Evolutionary conservation across 2,888 invertebrate genomes (phyloP), one percentile per base, ranked within the genome.

Genomic region (Eueremaeus valkanovi): DNA sequence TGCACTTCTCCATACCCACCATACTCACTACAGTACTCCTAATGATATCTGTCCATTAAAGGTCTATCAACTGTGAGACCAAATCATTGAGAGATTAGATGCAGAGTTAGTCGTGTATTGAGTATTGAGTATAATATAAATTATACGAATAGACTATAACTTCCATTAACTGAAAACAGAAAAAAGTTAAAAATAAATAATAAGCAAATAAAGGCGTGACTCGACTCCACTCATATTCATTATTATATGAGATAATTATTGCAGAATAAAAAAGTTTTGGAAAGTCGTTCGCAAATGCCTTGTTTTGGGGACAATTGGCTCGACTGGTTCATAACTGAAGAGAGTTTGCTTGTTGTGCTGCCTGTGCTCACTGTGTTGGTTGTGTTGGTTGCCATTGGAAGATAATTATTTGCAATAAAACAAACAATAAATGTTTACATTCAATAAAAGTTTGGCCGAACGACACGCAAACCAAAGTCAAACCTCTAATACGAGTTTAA

Each of bases 371-470:
- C 16, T n/a, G n/a, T n/a, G n/a, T n/a, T n/a, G 21, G 36, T 40
- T 68, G 68, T 40, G 6, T 6, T 36, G 33, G 68, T 68, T 68
- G 68, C 68, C 40, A 68, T 68, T 68, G 68, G 68, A 68, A 68
- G 68, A 68, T 68, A 68, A 68, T 68, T 68, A 68, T 68, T 68
- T 68, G 40, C 68, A 68, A 68, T 68, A 68, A 68, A 68, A 68
- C 68, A 68, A 68, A 68, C 68, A 68, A 33, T 21, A 68, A 68
- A 31, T 68, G 68, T 68, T 68, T 68, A 68, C 68, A 68, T 68
- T 68, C 68, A 68, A 68, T 68, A 68, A 58, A 58, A 68, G 68
- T 68, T 68, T 68, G 21, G n/a, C 18, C 9, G 24, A 36, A 61
- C 29, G 40, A 68, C 68, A 68, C 68, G 68, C 68, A 68, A 68